Base-by-base conservation (phyloP, 2,113 vertebrate genomes). In the Pavo muticus region DNA sequence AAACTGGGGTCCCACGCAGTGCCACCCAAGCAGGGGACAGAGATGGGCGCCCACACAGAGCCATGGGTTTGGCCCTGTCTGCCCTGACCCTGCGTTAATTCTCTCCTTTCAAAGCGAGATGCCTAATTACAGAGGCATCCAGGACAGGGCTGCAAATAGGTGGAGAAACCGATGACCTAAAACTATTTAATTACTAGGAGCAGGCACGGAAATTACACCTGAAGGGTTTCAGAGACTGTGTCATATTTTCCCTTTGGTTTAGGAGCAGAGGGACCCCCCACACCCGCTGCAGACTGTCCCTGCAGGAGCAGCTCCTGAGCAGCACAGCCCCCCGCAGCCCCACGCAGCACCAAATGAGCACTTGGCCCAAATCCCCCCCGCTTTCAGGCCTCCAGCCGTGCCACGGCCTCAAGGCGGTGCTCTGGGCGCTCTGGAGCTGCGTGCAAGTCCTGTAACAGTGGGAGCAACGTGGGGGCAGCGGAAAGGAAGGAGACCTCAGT, bases 51-150 rank as follows among this genome's bases (percentile, higher is more conserved):
- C 72, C 4, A 0, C 2, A 3, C 24, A n/a, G 64, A 45, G 74
- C 35, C 39, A 44, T 24, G 4, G 70, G 18, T 40, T 64, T 13
- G 17, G 61, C 29, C 37, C 39, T 27, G 11, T 13, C 39, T 11
- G 25, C 61, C 37, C 57, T 14, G n/a, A 11, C 56, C 65, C 74
- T 4, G 3, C 9, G 2, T 48, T 86, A 32, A 74, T 84, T 73
- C 48, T 71, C 89, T 40, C 39, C 39, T 47, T 82, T 84, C 64
- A 7, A 77, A 12, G 64, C 56, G 87, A 96, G 69, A 56, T 56
- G 72, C 32, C 76, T 96, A 90, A 94, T 96, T 90, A 88, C 60
- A n/a, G 60, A 90, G 84, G 88, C 83, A 96, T 84, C 83, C 84
- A 81, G 91, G 67, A 59, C 88, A 93, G 69, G 56, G 27, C 91